These are phyloP conservation scores for Heliconius aoede DNA, from an alignment of 2,888 invertebrate species.

Conservation along the genomic window DNA sequence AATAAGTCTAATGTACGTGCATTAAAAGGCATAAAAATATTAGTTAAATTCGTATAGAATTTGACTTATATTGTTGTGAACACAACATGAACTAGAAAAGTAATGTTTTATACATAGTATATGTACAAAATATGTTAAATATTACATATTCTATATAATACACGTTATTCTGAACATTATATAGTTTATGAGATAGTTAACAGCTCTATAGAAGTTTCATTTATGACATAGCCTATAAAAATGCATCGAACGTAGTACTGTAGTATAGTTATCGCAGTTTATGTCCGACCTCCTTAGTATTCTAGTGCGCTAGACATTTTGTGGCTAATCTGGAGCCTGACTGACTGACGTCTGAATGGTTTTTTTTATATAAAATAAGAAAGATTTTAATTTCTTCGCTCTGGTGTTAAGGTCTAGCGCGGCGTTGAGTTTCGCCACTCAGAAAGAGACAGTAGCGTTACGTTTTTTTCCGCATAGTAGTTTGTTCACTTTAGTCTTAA, in stretches of 20 bases:
- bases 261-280: constrained; percentile 56
- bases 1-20: no score
- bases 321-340: constrained; percentile 49
- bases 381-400: no score
- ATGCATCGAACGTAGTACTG: constrained; percentile 75
- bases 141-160: constrained; percentile 57
- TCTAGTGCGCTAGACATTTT: constrained; percentile 51
- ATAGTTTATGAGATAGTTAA: constrained; percentile 77
- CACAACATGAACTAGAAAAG: no score
- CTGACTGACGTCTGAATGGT: constrained; percentile 40
- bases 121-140: constrained; percentile 24
- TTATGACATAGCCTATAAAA: constrained; percentile 76
- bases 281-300: constrained; percentile 55
- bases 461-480: no score
- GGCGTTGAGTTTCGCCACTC: no score
- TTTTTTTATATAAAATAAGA: not conserved
- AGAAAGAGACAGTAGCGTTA: no score
- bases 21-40: no score
- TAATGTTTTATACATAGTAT: no score
- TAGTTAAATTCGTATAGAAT: no score
- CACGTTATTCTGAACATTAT: constrained; percentile 74
- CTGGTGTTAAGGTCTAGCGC: no score
- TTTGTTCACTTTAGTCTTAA: no score
- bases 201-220: constrained; percentile 74
- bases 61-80: no score